These are phyloP conservation scores for Panzeria rudis DNA, from an alignment of 2,888 invertebrate species.

Conservation along the genomic window DNA sequence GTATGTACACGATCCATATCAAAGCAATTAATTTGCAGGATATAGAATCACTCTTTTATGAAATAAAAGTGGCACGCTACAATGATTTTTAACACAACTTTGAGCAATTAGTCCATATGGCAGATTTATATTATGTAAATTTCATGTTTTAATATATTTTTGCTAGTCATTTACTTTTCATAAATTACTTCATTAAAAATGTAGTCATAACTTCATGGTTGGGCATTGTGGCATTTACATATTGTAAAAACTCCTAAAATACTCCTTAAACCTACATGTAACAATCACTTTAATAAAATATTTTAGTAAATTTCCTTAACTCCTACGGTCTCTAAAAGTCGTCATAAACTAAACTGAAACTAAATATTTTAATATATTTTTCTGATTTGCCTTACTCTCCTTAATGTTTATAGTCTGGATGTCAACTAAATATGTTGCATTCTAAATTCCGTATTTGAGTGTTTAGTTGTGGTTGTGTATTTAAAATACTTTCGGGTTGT, in stretches of 20 bases:
- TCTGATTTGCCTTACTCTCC: background rate
- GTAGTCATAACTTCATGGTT: too few species aligned
- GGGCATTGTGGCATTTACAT: too few species aligned
- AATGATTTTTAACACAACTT: background rate
- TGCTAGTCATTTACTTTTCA: background rate
- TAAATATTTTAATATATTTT: background rate
- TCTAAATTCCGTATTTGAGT: constrained; percentile 28
- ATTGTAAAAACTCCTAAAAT: too few species aligned
- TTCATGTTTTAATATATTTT: background rate
- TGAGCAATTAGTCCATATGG: background rate
- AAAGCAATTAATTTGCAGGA: constrained; percentile 45
- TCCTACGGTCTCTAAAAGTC: constrained; percentile 14
- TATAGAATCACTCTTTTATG: background rate
- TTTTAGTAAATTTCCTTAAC: too few species aligned
- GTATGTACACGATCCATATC: constrained; percentile 23
- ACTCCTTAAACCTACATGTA: too few species aligned
- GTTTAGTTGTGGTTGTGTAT: constrained; percentile 31
- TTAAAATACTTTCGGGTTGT: constrained; percentile 50
- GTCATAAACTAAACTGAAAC: background rate
- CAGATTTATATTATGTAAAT: background rate
- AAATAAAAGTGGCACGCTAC: background rate
- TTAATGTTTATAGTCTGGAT: constrained; percentile 22
- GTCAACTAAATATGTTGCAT: constrained; percentile 48
- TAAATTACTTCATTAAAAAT: too few species aligned
- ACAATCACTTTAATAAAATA: too few species aligned